Percentiles rank a stretch among this genome's conserved stretches.
These are phyloP conservation scores for Dicyrtoma fusca DNA, from an alignment of 2,888 invertebrate species.

Conservation along the genomic window DNA sequence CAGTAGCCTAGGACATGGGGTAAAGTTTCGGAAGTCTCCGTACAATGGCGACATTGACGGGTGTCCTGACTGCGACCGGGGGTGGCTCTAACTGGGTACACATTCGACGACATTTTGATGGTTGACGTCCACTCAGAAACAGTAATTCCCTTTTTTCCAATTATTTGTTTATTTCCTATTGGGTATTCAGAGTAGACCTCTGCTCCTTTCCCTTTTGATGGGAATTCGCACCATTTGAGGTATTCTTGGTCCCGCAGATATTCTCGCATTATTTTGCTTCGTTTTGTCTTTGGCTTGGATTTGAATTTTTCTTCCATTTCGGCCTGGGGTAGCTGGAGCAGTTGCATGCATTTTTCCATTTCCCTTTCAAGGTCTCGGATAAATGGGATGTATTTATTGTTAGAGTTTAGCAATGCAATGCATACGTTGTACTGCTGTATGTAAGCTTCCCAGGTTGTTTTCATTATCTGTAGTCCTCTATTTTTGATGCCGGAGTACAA, in stretches of 20 bases:
- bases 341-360: not conserved
- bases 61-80: conserved; percentile 15
- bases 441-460: conserved; percentile 29
- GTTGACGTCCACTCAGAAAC: conserved; percentile 24
- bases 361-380: not conserved
- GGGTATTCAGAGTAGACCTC: not conserved
- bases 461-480: conserved; percentile 27
- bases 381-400: conserved; percentile 23
- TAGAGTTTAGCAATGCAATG: not conserved
- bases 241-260: conserved; percentile 17
- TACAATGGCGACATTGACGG: not conserved
- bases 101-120: conserved; percentile 35
- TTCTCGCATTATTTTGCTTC: not conserved
- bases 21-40: conserved; percentile 34
- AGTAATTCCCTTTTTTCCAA: conserved; percentile 29
- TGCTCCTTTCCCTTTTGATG: conserved; percentile 28
- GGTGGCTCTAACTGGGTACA: conserved; percentile 21
- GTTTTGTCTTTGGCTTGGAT: not conserved
- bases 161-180: conserved; percentile 2
- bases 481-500: conserved; percentile 17
- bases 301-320: not conserved
- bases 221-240: conserved; percentile 13
- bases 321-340: not conserved
- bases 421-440: conserved; percentile 34
- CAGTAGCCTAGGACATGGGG: conserved; percentile 34